Base-by-base conservation (phyloP, 2,888 invertebrate species). In the Acrobasis consociella region DNA sequence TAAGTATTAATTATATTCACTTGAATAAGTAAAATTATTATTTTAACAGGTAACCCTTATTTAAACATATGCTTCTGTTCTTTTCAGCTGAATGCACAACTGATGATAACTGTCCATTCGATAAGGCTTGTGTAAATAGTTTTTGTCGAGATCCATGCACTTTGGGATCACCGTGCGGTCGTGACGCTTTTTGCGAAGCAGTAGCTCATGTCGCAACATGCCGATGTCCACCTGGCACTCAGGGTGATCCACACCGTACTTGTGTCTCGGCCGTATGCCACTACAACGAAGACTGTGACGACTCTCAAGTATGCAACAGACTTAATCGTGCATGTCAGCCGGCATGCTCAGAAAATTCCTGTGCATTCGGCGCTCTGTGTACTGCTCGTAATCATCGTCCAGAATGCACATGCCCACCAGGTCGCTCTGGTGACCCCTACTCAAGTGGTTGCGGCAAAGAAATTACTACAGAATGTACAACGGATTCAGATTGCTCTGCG, bases 231-330 rank as follows among this genome's bases (percentile, higher is more conserved):
- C 87, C 94, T 1, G 98, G 97, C 52, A 97, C 96, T 7, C 97
- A 97, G 86, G 97, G 97, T 51, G 96, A 97, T 85, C 96, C 97
- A 2, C 94, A 94, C 66, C 91, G 96, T 5, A 95, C 97, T 17
- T 98, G 98, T 78, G 95, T 97, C 64, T 94, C 96, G 1, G 96
- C 96, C 9, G 94, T 96, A 51, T 97, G 97, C 72, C 97, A 97
- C 76, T 97, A 97, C 83, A 97, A 97, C 78, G 97, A 97, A 76
- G 97, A 98, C 78, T 98, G 97, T 73, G 96, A 96, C 42, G 95
- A 96, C 74, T 94, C 96, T 68, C 97, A 97, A 84, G 94, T 96
- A 46, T 98, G 97, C 82, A 96, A 97, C 77, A 93, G 97, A 65
- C 90, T 97, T 13, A 97, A 97, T 80, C 93, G 97, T 70, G 94